These are phyloP conservation scores for Cyanistes caeruleus DNA, from an alignment of 2,113 vertebrate species.

Conservation along the genomic window DNA sequence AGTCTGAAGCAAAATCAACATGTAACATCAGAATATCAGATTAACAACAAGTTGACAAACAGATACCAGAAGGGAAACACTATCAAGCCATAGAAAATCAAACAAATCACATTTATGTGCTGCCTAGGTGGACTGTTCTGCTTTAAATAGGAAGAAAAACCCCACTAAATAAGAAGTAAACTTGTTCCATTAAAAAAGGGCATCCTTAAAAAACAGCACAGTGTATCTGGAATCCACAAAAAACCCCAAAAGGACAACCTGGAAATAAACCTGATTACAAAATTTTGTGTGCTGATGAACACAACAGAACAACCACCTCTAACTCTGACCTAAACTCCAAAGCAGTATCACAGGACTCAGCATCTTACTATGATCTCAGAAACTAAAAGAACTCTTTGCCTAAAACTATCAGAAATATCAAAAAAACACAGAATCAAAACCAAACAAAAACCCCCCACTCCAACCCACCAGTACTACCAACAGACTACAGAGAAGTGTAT, in stretches of 20 bases:
- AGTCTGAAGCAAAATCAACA: not conserved
- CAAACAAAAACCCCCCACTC: not conserved
- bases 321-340: not conserved
- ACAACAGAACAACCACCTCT: not conserved
- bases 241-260: not conserved
- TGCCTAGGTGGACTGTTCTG: not conserved
- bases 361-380: not conserved
- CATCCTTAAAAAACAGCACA: not conserved
- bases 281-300: not conserved
- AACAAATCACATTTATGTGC: not conserved
- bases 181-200: not conserved
- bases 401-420: not conserved
- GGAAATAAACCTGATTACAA: not conserved
- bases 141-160: not conserved
- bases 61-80: not conserved
- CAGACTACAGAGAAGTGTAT: not conserved
- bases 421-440: not conserved
- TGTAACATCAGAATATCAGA: not conserved
- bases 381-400: not conserved
- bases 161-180: not conserved
- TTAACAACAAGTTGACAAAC: not conserved
- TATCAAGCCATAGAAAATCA: not conserved
- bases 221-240: not conserved
- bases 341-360: not conserved
- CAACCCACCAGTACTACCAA: not conserved